Evolutionary conservation across 2,888 invertebrate genomes (phyloP), one percentile per base, ranked within the genome.

Genomic region (Orchesella flavescens): DNA sequence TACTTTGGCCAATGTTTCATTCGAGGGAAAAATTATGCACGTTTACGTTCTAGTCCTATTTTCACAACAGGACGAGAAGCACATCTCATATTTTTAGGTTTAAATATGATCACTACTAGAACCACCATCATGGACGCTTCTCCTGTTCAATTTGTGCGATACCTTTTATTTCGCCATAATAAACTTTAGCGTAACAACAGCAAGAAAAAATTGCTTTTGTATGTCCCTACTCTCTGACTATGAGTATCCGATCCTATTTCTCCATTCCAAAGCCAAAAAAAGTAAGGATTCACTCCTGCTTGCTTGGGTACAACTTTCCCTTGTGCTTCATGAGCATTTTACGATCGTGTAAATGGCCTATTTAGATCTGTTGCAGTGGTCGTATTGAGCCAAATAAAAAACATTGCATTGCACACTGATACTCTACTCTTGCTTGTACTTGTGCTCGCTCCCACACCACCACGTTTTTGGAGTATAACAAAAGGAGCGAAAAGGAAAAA

Each of bases 271-370:
- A 72, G 44, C 57, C 55, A 72, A 24, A 46, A 72, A 57, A 57
- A n/a, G n/a, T 17, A 59, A 63, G 63, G 63, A 63, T 63, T n/a
- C 63, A 63, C 43, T 34, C 19, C n/a, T 44, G 43, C 43, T 61
- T 44, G 43, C 43, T 61, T 73, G 34, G 2, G 34, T 44, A 66
- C 21, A 68, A 43, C 44, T 43, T 44, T 68, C 59, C 44, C 57
- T 77, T 59, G 19, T 34, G 57, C 68, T 76, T 76, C 76, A 76
- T 69, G 78, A 78, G 21, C 78, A 78, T 69, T 78, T 78, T 78
- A 78, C 78, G 78, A 78, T 68, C 71, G 78, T 78, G 78, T 78
- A 78, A 78, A 78, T 78, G 78, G 78, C 78, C 78, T 78, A 78
- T 71, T 78, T 78, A 78, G 71, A 71, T 71, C 78, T 71, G 78